These are phyloP conservation scores for Lucinisca nassula DNA, from an alignment of 2,888 invertebrate species.

Conservation along the genomic window DNA sequence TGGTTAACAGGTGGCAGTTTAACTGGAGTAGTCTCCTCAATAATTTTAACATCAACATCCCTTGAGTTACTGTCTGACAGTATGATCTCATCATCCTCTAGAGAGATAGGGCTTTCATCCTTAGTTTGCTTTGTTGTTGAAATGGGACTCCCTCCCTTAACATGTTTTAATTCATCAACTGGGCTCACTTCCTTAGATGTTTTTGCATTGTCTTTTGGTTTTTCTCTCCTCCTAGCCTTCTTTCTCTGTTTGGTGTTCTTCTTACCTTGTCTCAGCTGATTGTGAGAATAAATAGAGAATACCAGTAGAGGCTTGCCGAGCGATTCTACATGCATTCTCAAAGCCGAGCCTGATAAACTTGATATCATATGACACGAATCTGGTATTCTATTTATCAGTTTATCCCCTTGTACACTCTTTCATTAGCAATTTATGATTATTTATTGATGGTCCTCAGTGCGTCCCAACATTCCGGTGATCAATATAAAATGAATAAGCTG, in stretches of 20 bases:
- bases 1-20: neutral
- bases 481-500: too few species aligned
- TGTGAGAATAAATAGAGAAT: too few species aligned
- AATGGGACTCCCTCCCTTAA: neutral
- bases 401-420: too few species aligned
- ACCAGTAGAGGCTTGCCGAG: too few species aligned
- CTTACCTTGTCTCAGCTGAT: neutral
- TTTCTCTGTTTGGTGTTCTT: slow-evolving; percentile 2
- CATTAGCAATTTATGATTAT: too few species aligned
- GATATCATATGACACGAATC: too few species aligned
- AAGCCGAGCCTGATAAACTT: too few species aligned
- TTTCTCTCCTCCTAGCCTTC: neutral
- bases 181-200: neutral
- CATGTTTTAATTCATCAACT: neutral
- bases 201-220: neutral
- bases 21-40: slow-evolving; percentile 58
- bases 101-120: neutral
- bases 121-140: neutral
- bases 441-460: too few species aligned
- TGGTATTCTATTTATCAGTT: too few species aligned
- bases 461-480: too few species aligned
- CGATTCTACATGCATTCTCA: too few species aligned
- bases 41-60: slow-evolving; percentile 65
- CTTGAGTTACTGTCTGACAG: slow-evolving; percentile 59
- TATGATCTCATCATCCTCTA: neutral